Conservation (phyloP, 2,888 invertebrate genomes). For the Polymixis lichenea region DNA sequence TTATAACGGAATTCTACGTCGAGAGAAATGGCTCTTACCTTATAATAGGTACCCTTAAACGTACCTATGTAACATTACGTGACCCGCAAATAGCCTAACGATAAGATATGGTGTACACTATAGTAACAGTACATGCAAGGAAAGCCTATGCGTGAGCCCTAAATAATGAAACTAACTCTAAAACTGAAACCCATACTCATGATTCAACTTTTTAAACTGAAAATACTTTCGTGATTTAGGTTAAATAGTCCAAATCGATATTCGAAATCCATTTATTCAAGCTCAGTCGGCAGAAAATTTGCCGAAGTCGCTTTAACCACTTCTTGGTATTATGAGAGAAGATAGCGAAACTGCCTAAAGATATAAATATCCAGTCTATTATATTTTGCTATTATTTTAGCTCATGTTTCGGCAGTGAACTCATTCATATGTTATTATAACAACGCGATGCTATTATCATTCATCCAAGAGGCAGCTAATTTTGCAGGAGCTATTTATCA, state of each 20-base stretch:
- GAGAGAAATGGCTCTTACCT: not conserved
- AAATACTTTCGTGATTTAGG: not conserved
- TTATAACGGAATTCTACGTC: not conserved
- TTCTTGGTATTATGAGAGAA: not conserved
- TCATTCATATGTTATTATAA: slow-evolving; percentile 1
- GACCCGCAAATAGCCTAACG: slow-evolving; percentile 5
- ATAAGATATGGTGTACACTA: slow-evolving; percentile 17
- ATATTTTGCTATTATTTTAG: not conserved
- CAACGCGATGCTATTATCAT: slow-evolving; percentile 6
- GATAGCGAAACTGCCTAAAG: not conserved
- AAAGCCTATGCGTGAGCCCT: slow-evolving; percentile 3
- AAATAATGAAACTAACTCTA: not conserved
- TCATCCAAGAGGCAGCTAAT: slow-evolving; percentile 8
- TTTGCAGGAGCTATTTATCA: slow-evolving; percentile 9
- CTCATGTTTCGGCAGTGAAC: not conserved
- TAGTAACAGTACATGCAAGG: slow-evolving; percentile 3
- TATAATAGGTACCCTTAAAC: not conserved
- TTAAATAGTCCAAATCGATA: not conserved
- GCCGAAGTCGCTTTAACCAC: not conserved
- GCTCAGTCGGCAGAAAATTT: not conserved
- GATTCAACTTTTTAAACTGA: not conserved
- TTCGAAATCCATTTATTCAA: not conserved
- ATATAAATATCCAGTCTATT: not conserved
- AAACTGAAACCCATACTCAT: not conserved
- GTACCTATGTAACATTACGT: not conserved